Evolutionary conservation across 2,888 invertebrate genomes (phyloP).

Genomic region (Agrochola lota): DNA sequence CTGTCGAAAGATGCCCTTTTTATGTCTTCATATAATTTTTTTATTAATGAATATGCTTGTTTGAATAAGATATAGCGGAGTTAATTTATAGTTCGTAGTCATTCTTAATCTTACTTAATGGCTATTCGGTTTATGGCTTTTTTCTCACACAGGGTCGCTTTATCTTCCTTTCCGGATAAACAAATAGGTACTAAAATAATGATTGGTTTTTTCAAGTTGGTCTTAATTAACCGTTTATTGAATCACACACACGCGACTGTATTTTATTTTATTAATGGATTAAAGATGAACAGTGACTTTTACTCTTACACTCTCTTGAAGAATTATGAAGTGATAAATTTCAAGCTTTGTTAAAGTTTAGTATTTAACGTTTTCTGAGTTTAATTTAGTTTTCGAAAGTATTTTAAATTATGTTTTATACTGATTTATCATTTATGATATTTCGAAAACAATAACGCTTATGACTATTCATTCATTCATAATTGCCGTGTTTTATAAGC

Average conservation of each 20-base stretch:
- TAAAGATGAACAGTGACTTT: slow-evolving; percentile 34
- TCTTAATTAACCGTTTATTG: slow-evolving; percentile 44
- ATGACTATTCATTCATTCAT: not conserved
- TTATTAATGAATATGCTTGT: slow-evolving; percentile 41
- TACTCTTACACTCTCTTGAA: slow-evolving; percentile 27
- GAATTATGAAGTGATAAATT: slow-evolving; percentile 32
- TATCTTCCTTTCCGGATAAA: slow-evolving; percentile 43
- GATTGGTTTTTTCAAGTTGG: slow-evolving; percentile 42
- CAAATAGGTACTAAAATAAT: slow-evolving; percentile 42
- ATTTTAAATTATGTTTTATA: slow-evolving; percentile 2
- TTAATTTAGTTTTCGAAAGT: slow-evolving; percentile 6
- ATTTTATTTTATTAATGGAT: slow-evolving; percentile 41
- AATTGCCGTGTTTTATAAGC: not conserved
- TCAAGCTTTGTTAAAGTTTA: slow-evolving; percentile 22
- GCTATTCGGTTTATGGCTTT: slow-evolving; percentile 47
- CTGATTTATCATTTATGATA: slow-evolving; percentile 1
- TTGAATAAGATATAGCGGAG: slow-evolving; percentile 47
- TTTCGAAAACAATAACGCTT: not conserved
- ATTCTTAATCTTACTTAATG: slow-evolving; percentile 51
- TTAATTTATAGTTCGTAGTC: slow-evolving; percentile 59
- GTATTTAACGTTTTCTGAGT: not conserved
- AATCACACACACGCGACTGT: slow-evolving; percentile 27
- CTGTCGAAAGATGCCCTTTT: slow-evolving; percentile 51
- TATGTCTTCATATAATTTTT: slow-evolving; percentile 50
- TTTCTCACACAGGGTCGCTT: slow-evolving; percentile 37